A percentile compares a stretch with the other conserved stretches of the same genome.
Conservation (phyloP, 2,113 vertebrate genomes). For the Crypturellus undulatus region DNA sequence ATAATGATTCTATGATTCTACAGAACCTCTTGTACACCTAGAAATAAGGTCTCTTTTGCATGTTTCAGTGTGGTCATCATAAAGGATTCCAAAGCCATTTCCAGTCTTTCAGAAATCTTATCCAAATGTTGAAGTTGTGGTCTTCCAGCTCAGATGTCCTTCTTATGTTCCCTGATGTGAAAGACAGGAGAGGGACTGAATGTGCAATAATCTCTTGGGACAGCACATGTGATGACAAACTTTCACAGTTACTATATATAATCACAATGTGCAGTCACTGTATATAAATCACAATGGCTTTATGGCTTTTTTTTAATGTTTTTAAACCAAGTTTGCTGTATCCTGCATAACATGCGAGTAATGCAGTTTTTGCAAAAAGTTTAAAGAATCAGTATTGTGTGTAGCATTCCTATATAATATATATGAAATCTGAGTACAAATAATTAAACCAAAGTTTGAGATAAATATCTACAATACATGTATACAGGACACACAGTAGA, state of each 20-base stretch:
- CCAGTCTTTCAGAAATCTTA: background rate
- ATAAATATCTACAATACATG: background rate
- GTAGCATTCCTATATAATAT: background rate
- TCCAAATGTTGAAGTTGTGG: fast-evolving
- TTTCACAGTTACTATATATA: background rate
- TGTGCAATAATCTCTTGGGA: background rate
- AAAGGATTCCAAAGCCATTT: background rate
- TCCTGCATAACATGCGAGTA: background rate
- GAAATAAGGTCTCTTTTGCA: background rate
- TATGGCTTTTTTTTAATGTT: background rate
- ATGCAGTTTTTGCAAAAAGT: background rate
- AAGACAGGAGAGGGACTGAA: background rate
- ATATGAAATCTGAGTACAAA: background rate
- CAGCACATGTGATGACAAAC: background rate
- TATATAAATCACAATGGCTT: background rate
- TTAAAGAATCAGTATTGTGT: background rate
- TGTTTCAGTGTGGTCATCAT: background rate
- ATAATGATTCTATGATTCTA: no score
- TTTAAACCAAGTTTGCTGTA: background rate
- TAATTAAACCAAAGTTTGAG: background rate
- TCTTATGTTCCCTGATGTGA: background rate
- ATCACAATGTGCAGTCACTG: background rate
- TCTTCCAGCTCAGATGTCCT: background rate
- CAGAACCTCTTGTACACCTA: no score
- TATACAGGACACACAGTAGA: background rate